These are phyloP conservation scores for Drosophila tanythrix DNA, from an alignment of 2,888 invertebrate species.

Conservation along the genomic window DNA sequence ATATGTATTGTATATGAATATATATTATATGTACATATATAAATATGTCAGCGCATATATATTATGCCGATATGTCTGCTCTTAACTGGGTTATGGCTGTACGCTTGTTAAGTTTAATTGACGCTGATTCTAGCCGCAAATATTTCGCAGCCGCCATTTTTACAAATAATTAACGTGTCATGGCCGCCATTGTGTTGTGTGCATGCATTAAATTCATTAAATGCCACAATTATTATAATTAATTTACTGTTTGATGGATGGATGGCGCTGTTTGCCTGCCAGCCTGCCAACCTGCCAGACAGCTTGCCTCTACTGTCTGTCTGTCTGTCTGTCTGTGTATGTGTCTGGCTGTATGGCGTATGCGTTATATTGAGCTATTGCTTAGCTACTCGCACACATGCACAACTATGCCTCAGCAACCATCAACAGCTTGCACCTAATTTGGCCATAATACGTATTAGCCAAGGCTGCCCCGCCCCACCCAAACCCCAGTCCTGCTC, in stretches of 20 bases:
- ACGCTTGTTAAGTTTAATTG: slow-evolving; percentile 55
- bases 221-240: slow-evolving; percentile 85
- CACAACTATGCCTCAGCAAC: slow-evolving; percentile 62
- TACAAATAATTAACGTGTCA: slow-evolving; percentile 80
- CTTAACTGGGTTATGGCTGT: slow-evolving; percentile 47
- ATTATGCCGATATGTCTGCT: slow-evolving; percentile 11
- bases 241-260: slow-evolving; percentile 78
- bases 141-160: slow-evolving; percentile 52
- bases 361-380: slow-evolving; percentile 30
- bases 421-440: slow-evolving; percentile 38
- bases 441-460: slow-evolving; percentile 41
- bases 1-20: background rate
- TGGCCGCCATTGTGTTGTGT: slow-evolving; percentile 72
- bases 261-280: slow-evolving; percentile 9
- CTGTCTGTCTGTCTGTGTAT: background rate
- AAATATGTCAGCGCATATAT: slow-evolving; percentile 9
- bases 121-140: slow-evolving; percentile 64
- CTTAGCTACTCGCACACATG: slow-evolving; percentile 24
- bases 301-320: background rate
- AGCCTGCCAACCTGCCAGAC: background rate
- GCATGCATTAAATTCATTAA: slow-evolving; percentile 83
- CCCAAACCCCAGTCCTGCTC: background rate
- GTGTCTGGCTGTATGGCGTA: slow-evolving; percentile 34
- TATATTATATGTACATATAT: background rate
- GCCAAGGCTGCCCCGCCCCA: slow-evolving; percentile 5